Evolutionary conservation across 2,888 invertebrate genomes (phyloP), one percentile per base, ranked within the genome.

Genomic region (Automeris io): DNA sequence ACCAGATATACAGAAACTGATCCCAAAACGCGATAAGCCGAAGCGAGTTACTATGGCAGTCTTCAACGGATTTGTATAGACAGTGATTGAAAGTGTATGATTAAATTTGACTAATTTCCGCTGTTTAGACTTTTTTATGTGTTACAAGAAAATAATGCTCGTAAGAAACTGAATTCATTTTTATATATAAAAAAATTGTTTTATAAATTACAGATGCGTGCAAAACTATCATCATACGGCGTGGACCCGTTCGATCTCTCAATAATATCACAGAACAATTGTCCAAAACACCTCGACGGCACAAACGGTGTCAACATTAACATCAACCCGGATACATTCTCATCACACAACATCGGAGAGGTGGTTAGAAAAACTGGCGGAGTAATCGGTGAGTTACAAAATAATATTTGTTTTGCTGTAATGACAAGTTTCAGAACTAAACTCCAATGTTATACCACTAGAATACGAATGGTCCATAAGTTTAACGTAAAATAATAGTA

Each of bases 241-340:
- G 90, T 95, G n/a, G 91, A 93, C 69, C 93, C 94, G 0, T 93
- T 87, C 70, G 92, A 93, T 56, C 72, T 95, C 46, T 93, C 92
- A 44, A 90, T 93, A 49, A 90, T 95, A 47, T 88, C 90, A 4
- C 95, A 95, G 66, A 87, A 59, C 16, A 89, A 90, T 9, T 95
- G 95, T 67, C 92, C 93, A 1, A 69, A 72, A 7, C 90, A 89
- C 44, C 83, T 88, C 55, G 82, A 89, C 45, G 87, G 87, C 4
- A 87, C 89, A 0, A 80, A 86, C 16, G 89, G 90, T 0, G 86
- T 89, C 25, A 90, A 91, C 65, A 91, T 94, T 46, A 90, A 92
- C 69, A 92, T 95, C 41, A 90, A 93, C 54, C 91, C 92, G 0
- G 89, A 92, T 12, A 95, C 94, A 0, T 92, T 95, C 71, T 92